Conservation (phyloP, 2,888 invertebrate species). For the Xylocampa areola region DNA sequence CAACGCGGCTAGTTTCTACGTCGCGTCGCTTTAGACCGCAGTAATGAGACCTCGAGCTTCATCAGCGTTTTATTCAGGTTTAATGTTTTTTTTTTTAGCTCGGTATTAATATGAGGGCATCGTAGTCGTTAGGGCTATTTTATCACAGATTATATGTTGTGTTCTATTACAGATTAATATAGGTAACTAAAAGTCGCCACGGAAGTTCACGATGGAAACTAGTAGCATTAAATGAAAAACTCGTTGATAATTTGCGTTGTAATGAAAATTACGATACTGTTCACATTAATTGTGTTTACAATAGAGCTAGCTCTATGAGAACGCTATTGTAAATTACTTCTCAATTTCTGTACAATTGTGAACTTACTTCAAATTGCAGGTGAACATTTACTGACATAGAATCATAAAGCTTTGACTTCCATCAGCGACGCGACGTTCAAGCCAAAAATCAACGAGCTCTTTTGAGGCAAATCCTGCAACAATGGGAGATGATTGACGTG, state of each 20-base stretch:
- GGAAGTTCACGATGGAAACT: slow-evolving; percentile 35
- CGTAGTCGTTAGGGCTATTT: slow-evolving; percentile 30
- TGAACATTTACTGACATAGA: slow-evolving; percentile 46
- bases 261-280: slow-evolving; percentile 19
- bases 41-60: slow-evolving; percentile 37
- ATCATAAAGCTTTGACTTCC: slow-evolving; percentile 42
- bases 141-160: too few relatives aligned
- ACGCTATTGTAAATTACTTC: neutral
- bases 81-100: slow-evolving; percentile 48
- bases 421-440: slow-evolving; percentile 42
- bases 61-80: slow-evolving; percentile 44
- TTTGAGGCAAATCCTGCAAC: slow-evolving; percentile 59
- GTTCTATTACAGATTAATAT: too few relatives aligned
- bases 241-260: slow-evolving; percentile 11
- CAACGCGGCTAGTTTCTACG: slow-evolving; percentile 22
- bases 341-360: neutral
- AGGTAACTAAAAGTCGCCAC: too few relatives aligned
- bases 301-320: neutral
- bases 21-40: slow-evolving; percentile 20
- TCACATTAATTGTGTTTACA: neutral
- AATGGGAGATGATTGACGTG: slow-evolving; percentile 70
- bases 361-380: slow-evolving; percentile 49
- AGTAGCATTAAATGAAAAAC: slow-evolving; percentile 16
- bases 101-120: slow-evolving; percentile 11
- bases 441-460: slow-evolving; percentile 47